Evolutionary conservation across 2,797 vertebrate species (phyloP), one percentile per base, ranked within the genome.

Genomic region (Alectoris magna): DNA sequence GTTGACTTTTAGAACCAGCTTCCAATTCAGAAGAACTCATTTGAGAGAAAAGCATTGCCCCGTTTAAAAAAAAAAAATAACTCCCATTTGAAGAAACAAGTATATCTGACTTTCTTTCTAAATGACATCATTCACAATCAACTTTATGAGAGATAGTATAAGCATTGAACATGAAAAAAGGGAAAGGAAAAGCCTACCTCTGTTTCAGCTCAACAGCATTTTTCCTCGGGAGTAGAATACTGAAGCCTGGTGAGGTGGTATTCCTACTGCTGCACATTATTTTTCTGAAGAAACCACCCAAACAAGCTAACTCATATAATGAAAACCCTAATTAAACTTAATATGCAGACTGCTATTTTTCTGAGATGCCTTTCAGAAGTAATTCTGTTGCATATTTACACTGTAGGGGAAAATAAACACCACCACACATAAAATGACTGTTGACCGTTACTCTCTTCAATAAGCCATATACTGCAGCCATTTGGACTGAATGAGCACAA

Each of bases 401-500:
- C 9, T 27, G 9, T 29, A 24, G 69, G 75, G 29, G 5, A 10
- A 43, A 58, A n/a, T 49, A 66, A 59, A 59, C 55, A 56, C 18
- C 11, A 19, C 17, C 55, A n/a, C 18, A 31, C 18, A n/a, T n/a
- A 53, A 44, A 19, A 53, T 23, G 14, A 49, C 2, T 44, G 8
- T 23, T 56, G 24, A n/a, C 9, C 2, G 3, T 10, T 67, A 34
- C 17, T 60, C 6, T 69, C 22, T 62, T 82, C 72, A 81, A n/a
- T 3, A 62, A 60, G 24, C n/a, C 31, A 43, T 18, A 72, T 0
- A 0, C 29, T 77, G 29, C 0, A 1, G 26, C 49, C 14, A 18
- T 53, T 70, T 59, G 27, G 21, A 36, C n/a, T 44, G 15, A 81
- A 49, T 55, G 16, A 81, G 9, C 5, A 63, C 26, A 73, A 75